Evolutionary conservation across 2,888 invertebrate genomes (phyloP), one percentile per base, ranked within the genome.

Genomic region (Conus canariensis): DNA sequence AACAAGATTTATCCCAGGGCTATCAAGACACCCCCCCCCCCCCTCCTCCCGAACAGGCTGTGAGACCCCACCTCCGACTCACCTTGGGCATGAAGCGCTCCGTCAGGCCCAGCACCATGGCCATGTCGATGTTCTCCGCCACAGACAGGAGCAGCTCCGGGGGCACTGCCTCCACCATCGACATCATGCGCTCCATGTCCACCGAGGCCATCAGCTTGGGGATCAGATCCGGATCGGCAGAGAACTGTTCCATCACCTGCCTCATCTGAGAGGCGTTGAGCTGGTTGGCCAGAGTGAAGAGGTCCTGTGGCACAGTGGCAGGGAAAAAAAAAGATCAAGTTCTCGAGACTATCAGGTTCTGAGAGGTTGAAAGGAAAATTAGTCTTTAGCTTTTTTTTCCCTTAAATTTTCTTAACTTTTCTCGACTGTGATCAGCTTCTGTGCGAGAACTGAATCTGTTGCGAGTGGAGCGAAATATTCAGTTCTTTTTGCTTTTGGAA

Each of bases 111-210:
- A 89, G 74, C 12, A 89, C 59, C 85, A 67, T 89, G 16, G 59
- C 16, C 85, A 89, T 89, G 89, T 85, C 89, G 25, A 89, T 77
- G 30, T 85, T 89, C n/a, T 70, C 67, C 19, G 67, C 89, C 67
- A 89, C 30, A 25, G 85, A 58, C 89, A 89, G 19, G 7, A 89
- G n/a, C n/a, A 89, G 89, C 8, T 89, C 85, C 10, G 77, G n/a
- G 74, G 89, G 89, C 22, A 89, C 85, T 3, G 89, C 85, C 30
- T 89, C 89, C 30, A 85, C 85, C 85, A 89, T 89, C 58, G 58
- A 12, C 70, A 59, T 14, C 58, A 89, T 89, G 60, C 85, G 89
- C 58, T 89, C 89, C 83, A 89, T 25, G 85, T 89, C 89, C 64
- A 89, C 58, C 5, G 85, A 85, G 19, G 70, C 74, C 70, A 89